phyloP scores from a whole-genome alignment of 2,888 invertebrate species.

The Petrolisthes manimaculis region DNA sequence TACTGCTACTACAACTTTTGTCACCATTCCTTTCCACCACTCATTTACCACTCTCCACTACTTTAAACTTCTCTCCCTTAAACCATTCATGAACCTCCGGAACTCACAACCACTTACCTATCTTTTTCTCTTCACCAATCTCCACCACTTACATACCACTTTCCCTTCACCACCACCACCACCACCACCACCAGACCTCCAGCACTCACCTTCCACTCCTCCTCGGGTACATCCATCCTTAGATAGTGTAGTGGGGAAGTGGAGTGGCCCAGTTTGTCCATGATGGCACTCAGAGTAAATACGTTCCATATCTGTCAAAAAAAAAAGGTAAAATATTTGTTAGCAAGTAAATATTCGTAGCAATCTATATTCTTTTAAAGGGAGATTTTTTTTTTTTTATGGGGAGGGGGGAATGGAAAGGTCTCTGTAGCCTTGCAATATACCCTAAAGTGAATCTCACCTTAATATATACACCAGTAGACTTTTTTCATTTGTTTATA shows the following conservation, averaged over 20 bases:
- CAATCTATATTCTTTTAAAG: neutral
- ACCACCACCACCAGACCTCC: neutral
- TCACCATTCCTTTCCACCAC: neutral
- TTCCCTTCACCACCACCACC: neutral
- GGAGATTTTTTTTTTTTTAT: neutral
- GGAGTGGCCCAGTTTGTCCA: slow-evolving; percentile 20
- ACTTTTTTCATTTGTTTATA: too few species aligned
- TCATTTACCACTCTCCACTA: neutral
- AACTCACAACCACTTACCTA: neutral
- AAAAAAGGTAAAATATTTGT: neutral
- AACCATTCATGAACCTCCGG: neutral
- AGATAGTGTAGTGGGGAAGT: slow-evolving; percentile 31
- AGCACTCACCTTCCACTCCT: slow-evolving; percentile 29
- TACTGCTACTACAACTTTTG: neutral
- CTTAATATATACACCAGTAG: too few species aligned
- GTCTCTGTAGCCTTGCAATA: too few species aligned
- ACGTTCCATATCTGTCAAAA: slow-evolving; percentile 28
- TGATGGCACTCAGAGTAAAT: slow-evolving; percentile 16
- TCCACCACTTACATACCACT: neutral
- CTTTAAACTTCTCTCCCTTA: neutral
- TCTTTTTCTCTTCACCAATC: neutral
- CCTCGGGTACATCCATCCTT: slow-evolving; percentile 13
- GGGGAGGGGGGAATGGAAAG: too few species aligned
- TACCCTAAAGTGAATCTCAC: too few species aligned
- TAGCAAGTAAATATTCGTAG: neutral